Percentiles rank a stretch among this genome's conserved stretches.
Conservation (phyloP, 2,113 vertebrate species). For the Neofelis nebulosa region DNA sequence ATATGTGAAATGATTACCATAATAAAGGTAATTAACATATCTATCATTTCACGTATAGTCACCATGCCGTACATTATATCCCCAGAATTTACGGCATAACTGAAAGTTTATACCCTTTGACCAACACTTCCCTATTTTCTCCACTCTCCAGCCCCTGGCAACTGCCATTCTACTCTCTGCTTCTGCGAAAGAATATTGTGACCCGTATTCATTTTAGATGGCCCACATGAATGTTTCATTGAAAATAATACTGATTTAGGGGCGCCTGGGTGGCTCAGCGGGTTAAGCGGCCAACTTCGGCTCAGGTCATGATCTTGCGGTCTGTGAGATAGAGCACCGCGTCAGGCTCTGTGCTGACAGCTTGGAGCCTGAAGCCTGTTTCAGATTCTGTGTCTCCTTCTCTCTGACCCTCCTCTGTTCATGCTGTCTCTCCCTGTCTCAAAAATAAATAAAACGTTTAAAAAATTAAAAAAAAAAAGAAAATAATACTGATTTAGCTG, state of each 20-base stretch:
- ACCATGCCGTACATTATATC: not conserved
- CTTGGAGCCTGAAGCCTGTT: too few species aligned
- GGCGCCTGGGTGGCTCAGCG: too few species aligned
- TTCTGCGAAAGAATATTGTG: not conserved
- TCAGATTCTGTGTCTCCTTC: too few species aligned
- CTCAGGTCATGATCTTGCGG: fast-evolving
- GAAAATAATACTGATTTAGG: not conserved
- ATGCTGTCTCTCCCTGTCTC: too few species aligned
- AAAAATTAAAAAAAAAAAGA: too few species aligned
- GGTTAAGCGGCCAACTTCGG: too few species aligned
- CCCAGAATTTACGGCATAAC: not conserved
- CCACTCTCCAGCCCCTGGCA: not conserved
- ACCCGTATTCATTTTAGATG: not conserved
- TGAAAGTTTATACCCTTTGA: not conserved
- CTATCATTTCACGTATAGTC: not conserved
- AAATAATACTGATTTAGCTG: not conserved
- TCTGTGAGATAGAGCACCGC: fast-evolving
- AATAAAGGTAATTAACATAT: not conserved
- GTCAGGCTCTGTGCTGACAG: too few species aligned
- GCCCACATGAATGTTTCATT: not conserved
- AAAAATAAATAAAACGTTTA: too few species aligned
- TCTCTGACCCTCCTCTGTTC: too few species aligned
- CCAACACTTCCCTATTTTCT: not conserved
- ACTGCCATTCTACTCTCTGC: not conserved
- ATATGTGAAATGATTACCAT: not conserved